Percentiles rank a stretch among this genome's conserved stretches.
These are phyloP conservation scores for Apamea sordens DNA, from an alignment of 2,888 invertebrate genomes.

Conservation along the genomic window DNA sequence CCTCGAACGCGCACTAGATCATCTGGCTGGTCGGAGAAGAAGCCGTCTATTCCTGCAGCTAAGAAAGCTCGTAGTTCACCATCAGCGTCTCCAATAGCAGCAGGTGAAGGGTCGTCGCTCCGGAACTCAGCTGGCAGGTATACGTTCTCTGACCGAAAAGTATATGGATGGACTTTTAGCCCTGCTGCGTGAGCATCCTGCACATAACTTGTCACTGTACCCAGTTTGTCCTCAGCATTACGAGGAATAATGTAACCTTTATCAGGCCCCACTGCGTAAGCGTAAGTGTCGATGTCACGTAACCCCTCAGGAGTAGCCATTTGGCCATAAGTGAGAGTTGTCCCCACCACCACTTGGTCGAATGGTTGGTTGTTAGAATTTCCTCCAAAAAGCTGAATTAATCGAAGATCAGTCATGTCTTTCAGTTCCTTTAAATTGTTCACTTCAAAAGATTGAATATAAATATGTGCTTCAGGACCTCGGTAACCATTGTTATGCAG, in stretches of 20 bases:
- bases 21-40: constrained; percentile 86
- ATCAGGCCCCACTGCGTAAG: constrained; percentile 85
- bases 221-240: constrained; percentile 75
- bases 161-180: constrained; percentile 85
- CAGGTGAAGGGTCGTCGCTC: constrained; percentile 71
- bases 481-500: constrained; percentile 82
- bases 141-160: constrained; percentile 83
- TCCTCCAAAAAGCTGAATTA: constrained; percentile 79
- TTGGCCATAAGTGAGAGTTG: constrained; percentile 79
- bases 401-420: constrained; percentile 79
- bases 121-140: constrained; percentile 82
- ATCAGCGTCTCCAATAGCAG: constrained; percentile 78
- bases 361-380: constrained; percentile 73
- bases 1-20: constrained; percentile 76
- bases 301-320: constrained; percentile 85
- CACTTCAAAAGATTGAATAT: constrained; percentile 87
- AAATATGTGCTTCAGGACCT: constrained; percentile 78
- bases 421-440: constrained; percentile 83
- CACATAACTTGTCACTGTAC: constrained; percentile 79
- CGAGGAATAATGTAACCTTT: constrained; percentile 84
- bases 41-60: constrained; percentile 83
- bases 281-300: constrained; percentile 82
- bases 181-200: constrained; percentile 82
- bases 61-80: constrained; percentile 81
- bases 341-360: constrained; percentile 78